A percentile compares a stretch with the other conserved stretches of the same genome.
Conservation (phyloP, 2,888 invertebrate genomes). For the Tribolium freemani region DNA sequence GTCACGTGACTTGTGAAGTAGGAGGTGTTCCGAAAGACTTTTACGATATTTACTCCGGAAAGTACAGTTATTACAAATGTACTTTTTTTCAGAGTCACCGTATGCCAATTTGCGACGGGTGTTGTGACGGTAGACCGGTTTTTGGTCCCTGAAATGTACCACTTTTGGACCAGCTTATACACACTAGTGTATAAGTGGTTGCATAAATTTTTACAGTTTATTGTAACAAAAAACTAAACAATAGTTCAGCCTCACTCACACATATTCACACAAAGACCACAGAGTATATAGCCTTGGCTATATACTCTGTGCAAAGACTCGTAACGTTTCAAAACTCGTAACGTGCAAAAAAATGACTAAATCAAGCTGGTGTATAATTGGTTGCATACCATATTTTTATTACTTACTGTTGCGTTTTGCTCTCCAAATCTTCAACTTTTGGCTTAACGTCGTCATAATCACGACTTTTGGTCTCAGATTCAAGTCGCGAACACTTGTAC, state of each 20-base stretch:
- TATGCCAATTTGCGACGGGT: slow-evolving; percentile 16
- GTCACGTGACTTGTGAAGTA: slow-evolving; percentile 41
- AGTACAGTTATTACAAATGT: slow-evolving; percentile 42
- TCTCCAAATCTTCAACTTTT: neutral
- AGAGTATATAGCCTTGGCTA: too few relatives aligned
- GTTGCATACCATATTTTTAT: neutral
- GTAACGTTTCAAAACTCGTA: too few relatives aligned
- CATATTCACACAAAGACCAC: too few relatives aligned
- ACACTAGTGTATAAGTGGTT: neutral
- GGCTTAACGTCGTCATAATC: neutral
- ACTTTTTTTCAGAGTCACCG: slow-evolving; percentile 35
- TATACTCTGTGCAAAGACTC: too few relatives aligned
- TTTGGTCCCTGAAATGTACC: neutral
- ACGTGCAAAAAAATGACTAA: too few relatives aligned
- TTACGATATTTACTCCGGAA: slow-evolving; percentile 41
- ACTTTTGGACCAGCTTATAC: neutral
- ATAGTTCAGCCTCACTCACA: too few relatives aligned
- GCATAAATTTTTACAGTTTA: neutral
- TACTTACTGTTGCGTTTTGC: neutral
- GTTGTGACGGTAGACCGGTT: slow-evolving; percentile 13
- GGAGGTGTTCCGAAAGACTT: slow-evolving; percentile 37
- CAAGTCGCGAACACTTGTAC: slow-evolving; percentile 9
- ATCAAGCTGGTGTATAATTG: neutral
- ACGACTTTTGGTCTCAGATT: neutral
- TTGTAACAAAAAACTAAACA: too few relatives aligned